Base-by-base conservation (phyloP, 1,140 invertebrate species). In the Nomia melanderi region DNA sequence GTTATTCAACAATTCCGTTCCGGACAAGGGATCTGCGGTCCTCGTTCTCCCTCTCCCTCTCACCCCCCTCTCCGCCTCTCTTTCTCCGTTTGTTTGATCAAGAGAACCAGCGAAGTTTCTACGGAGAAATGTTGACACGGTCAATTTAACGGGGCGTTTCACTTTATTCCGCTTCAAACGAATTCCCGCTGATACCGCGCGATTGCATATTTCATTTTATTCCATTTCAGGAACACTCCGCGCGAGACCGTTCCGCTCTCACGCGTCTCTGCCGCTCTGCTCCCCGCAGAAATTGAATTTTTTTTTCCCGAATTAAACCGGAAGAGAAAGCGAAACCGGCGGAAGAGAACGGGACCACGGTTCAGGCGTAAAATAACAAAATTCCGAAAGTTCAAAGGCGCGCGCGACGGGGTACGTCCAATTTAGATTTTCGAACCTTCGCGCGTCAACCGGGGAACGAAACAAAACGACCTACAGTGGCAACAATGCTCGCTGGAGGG, bases 161-260 rank as follows among this genome's bases (percentile, higher is more conserved):
- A 41, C 14, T 60, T 47, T 23, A 23, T 44, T 41, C 36, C 25
- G 11, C 11, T 31, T 47, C 20, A 60, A 71, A 60, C 39, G 56
- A 47, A 47, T 57, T 69, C 25, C 39, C 2, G 17, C 3, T n/a
- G 50, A 56, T 36, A 27, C 27, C 12, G 14, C 1, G 8, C 65
- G n/a, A 50, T 65, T 50, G 41, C 41, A 54, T 56, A 67, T 54
- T 67, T 54, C 20, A n/a, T 23, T n/a, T 27, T n/a, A 62, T 63
- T 63, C 29, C 31, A 63, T 36, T 63, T 27, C 59, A 20, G 63
- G n/a, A 11, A 39, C 33, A 14, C 59, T 14, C 59, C 1, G 20
- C 11, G 33, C 33, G 54, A 57, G 17, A 57, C 54, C 27, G 54
- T 57, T 31, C 27, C 27, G 11, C 27, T 5, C 33, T 23, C 59